Percentiles rank a stretch among this genome's conserved stretches.
phyloP scores from a whole-genome alignment of 2,113 vertebrate species.

The Apteryx owenii region DNA sequence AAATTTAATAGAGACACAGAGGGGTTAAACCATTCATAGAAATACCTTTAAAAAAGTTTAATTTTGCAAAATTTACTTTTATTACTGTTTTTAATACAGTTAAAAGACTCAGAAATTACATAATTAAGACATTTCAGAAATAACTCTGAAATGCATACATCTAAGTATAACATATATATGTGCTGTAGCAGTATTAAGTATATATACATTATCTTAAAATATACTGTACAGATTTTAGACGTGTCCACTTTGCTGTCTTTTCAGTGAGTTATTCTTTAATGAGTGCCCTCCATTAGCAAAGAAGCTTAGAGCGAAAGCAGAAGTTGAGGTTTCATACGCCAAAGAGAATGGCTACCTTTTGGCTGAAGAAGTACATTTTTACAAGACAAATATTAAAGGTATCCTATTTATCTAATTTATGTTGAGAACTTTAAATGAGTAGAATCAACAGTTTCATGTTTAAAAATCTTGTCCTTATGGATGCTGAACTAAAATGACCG shows the following conservation, averaged over 20 bases:
- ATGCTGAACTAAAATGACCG: constrained; percentile 2
- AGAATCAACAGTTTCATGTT: constrained; percentile 17
- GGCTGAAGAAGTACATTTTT: constrained; percentile 26
- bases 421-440: constrained; percentile 12
- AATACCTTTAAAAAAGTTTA: constrained; percentile 19
- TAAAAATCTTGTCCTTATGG: constrained; percentile 11
- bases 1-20: background rate
- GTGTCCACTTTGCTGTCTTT: constrained; percentile 18
- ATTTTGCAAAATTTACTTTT: background rate
- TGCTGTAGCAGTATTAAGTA: background rate
- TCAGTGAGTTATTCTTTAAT: constrained; percentile 47
- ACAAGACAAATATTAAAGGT: constrained; percentile 78
- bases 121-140: background rate
- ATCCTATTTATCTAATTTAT: constrained; percentile 40
- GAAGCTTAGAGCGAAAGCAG: constrained; percentile 44
- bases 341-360: constrained; percentile 56
- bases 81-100: background rate
- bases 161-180: background rate
- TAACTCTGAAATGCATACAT: background rate
- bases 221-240: background rate
- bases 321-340: constrained; percentile 26
- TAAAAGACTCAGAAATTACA: background rate
- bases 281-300: constrained; percentile 48
- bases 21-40: constrained; percentile 10
- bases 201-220: background rate